These are phyloP conservation scores for Acholoe squamosa DNA, from an alignment of 2,888 invertebrate genomes.

Conservation along the genomic window DNA sequence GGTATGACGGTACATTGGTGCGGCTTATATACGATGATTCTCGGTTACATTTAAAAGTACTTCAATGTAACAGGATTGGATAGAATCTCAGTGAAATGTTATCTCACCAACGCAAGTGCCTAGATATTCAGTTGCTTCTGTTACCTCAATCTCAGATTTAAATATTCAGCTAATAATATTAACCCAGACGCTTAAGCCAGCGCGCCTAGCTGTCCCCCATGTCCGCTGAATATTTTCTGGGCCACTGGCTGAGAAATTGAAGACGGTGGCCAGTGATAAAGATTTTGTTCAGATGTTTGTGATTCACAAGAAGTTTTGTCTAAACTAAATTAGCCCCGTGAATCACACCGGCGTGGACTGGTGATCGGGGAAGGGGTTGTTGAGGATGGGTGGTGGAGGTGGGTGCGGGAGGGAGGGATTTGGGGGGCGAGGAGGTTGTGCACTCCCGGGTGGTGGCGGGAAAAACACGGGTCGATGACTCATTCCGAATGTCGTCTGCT, in stretches of 20 bases:
- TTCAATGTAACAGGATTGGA: too few relatives aligned
- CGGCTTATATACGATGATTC: too few relatives aligned
- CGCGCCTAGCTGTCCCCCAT: not conserved
- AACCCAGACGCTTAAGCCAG: not conserved
- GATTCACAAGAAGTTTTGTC: constrained; percentile 57
- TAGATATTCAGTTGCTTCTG: not conserved
- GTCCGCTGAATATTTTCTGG: not conserved
- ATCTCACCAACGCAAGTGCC: not conserved
- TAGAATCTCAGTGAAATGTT: too few relatives aligned
- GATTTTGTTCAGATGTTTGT: constrained; percentile 45
- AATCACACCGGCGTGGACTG: not conserved
- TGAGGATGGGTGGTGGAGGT: not conserved
- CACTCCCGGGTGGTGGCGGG: not conserved
- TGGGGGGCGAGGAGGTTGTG: not conserved
- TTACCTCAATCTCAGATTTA: not conserved
- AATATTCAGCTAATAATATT: constrained; percentile 21
- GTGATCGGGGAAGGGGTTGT: constrained; percentile 18
- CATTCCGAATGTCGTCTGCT: not conserved
- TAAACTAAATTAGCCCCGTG: constrained; percentile 57
- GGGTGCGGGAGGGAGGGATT: not conserved
- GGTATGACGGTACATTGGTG: too few relatives aligned
- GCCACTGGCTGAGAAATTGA: constrained; percentile 10
- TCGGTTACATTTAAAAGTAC: too few relatives aligned
- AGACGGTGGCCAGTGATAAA: not conserved
- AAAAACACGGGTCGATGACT: constrained; percentile 5